Percentiles rank a stretch among this genome's conserved stretches.
Conservation (phyloP, 2,888 invertebrate species). For the Limnephilus rhombicus region DNA sequence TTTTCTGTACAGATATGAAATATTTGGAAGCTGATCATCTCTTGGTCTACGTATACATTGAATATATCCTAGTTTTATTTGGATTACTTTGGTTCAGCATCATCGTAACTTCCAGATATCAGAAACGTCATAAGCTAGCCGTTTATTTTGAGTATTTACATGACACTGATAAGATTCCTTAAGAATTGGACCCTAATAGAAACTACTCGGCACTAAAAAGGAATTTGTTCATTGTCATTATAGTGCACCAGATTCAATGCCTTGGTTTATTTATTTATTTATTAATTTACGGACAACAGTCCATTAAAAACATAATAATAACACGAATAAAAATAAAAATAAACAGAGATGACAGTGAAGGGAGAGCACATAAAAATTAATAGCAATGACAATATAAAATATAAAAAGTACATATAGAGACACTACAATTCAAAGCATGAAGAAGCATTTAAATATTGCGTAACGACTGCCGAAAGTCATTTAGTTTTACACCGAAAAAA, state of each 20-base stretch:
- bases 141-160: not conserved
- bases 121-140: not conserved
- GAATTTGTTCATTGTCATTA: not conserved
- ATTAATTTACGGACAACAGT: no score
- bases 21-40: not conserved
- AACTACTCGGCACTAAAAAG: not conserved
- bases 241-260: not conserved
- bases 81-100: not conserved
- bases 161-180: not conserved
- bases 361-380: no score
- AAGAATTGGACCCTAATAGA: not conserved
- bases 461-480: no score
- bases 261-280: no score
- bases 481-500: no score
- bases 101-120: not conserved
- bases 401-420: no score
- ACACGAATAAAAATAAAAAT: no score
- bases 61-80: not conserved
- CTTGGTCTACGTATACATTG: not conserved
- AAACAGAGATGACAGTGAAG: no score
- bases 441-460: no score
- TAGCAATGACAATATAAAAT: no score
- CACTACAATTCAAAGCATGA: no score
- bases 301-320: no score
- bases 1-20: not conserved